phyloP scores from a whole-genome alignment of 2,113 vertebrate species.

The Isurus oxyrinchus region DNA sequence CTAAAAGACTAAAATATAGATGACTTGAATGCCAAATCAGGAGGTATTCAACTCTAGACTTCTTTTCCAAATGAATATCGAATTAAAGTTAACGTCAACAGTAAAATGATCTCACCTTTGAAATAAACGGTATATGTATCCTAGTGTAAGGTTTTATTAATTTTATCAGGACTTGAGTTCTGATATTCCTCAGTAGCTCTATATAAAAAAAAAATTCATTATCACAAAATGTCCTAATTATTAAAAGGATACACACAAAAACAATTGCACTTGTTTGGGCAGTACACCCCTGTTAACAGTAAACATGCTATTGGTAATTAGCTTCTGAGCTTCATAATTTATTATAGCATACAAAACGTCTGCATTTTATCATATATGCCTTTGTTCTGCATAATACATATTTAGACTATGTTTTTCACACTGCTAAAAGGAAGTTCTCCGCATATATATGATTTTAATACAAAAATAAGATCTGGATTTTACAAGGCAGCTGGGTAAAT shows the following conservation, averaged over 20 bases:
- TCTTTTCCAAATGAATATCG: not conserved
- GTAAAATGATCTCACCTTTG: constrained; percentile 73
- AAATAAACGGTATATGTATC: constrained; percentile 99
- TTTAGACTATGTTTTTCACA: not conserved
- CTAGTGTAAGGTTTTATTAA: constrained; percentile 99
- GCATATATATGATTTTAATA: not conserved
- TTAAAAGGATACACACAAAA: not conserved
- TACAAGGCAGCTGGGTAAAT: not conserved
- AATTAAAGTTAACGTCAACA: not conserved
- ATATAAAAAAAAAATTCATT: constrained; percentile 49
- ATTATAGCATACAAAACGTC: not conserved
- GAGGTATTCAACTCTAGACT: not conserved
- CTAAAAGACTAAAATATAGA: not conserved
- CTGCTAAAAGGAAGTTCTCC: not conserved
- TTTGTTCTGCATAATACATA: not conserved
- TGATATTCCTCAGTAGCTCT: constrained; percentile 98
- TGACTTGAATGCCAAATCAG: not conserved
- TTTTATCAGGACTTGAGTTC: constrained; percentile 99
- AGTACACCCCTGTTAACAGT: not conserved
- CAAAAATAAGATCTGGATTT: not conserved
- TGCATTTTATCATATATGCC: not conserved
- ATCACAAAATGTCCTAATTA: not conserved
- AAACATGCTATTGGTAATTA: not conserved
- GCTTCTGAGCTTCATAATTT: not conserved
- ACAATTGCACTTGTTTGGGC: not conserved